Base-by-base conservation (phyloP, 2,888 invertebrate species). In the Patella pellucida region DNA sequence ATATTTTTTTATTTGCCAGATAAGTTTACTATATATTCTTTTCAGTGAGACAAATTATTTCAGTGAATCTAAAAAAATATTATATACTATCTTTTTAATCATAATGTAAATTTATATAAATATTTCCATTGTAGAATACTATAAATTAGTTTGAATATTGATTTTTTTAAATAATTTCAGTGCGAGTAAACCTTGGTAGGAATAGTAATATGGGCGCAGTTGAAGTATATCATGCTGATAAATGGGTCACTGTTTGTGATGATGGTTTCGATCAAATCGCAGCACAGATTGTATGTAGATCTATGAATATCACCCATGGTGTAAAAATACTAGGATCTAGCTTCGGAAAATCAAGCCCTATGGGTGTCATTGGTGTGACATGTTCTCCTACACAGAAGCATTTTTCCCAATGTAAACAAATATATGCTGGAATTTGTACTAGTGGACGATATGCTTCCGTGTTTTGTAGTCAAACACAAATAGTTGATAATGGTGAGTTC, bases 291-390 rank as follows among this genome's bases (percentile, higher is more conserved):
- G 72, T 71, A 5, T 85, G 83, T 75, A 73, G 76, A 52, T 73
- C 78, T n/a, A 71, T 85, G 62, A 84, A 84, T 11, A 85, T 78
- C 72, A 69, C 70, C 27, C 83, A 84, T n/a, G 87, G 87, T 2
- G 73, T 75, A 5, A 80, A 85, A 1, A 82, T 85, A 51, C 73
- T 76, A 56, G 84, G 82, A 3, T 83, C 82, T 3, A 68, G 16
- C 62, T 79, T 81, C 19, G 85, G 82, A 41, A 82, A 79, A 11
- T 75, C 81, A 56, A 85, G 84, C 5, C 92, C 93, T 5, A 94
- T 94, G 84, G 92, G 94, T 87, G 94, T 95, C 92, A 81, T 81
- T 50, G 75, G 81, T 11, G 82, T 85, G 0, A 75, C 71, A 3
- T 87, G 86, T 74, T 75, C 52, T 0, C 85, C 86, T 0, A 75